Evolutionary conservation across 2,888 invertebrate species (phyloP).

Genomic region (Auanema sp.): DNA sequence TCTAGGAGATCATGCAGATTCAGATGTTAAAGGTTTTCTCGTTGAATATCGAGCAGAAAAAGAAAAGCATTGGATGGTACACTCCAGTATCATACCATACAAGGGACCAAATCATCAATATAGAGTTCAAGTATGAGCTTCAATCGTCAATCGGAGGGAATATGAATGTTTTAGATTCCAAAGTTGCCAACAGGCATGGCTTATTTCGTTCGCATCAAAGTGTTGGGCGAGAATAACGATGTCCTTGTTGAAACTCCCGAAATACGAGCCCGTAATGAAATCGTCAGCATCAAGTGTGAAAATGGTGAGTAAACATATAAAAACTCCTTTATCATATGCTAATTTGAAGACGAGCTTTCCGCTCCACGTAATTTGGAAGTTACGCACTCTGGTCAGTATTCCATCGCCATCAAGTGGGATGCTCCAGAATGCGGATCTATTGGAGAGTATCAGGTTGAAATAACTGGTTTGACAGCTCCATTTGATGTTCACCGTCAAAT

Average conservation of each 20-base stretch:
- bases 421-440: constrained; percentile 63
- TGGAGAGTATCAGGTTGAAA: constrained; percentile 60
- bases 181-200: constrained; percentile 61
- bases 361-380: constrained; percentile 57
- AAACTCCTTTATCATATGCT: too few relatives aligned
- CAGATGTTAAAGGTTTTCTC: constrained; percentile 62
- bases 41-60: constrained; percentile 63
- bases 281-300: constrained; percentile 62
- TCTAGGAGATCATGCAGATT: constrained; percentile 59
- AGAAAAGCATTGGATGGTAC: constrained; percentile 60
- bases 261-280: constrained; percentile 63
- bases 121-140: constrained; percentile 58
- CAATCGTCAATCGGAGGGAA: background rate
- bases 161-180: constrained; percentile 48
- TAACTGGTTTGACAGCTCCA: constrained; percentile 52
- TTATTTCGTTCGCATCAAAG: constrained; percentile 63
- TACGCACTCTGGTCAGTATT: constrained; percentile 52
- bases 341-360: constrained; percentile 56
- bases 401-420: constrained; percentile 61
- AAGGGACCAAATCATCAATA: constrained; percentile 64
- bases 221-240: constrained; percentile 60
- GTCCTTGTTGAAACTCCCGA: constrained; percentile 64
- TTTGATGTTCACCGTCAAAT: constrained; percentile 63
- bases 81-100: constrained; percentile 64
- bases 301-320: constrained; percentile 37